These are phyloP conservation scores for Dinomys branickii DNA, from an alignment of 2,113 vertebrate genomes.

Conservation along the genomic window DNA sequence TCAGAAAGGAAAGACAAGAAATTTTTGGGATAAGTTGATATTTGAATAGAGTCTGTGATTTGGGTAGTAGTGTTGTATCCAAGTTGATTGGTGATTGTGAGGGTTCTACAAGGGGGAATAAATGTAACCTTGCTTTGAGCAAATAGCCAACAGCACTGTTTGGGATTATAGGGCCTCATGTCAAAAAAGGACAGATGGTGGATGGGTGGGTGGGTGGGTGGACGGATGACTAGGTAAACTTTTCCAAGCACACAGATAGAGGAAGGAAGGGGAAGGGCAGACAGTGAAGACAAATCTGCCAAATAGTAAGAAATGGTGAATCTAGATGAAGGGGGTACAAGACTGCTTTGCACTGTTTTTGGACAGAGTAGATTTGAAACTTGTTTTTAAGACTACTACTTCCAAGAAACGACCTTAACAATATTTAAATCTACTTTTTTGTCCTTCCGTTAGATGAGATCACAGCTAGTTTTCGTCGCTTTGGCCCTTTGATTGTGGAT, in stretches of 20 bases:
- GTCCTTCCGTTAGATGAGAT: slow-evolving; percentile 93
- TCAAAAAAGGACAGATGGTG: background rate
- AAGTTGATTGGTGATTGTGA: background rate
- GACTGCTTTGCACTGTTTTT: background rate
- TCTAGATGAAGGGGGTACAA: background rate
- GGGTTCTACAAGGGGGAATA: background rate
- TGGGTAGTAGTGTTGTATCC: background rate
- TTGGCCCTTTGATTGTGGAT: slow-evolving; percentile 98
- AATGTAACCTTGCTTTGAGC: background rate
- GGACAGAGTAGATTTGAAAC: background rate
- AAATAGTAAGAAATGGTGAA: background rate
- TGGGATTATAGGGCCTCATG: background rate
- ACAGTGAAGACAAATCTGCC: background rate
- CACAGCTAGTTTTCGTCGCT: slow-evolving; percentile 98
- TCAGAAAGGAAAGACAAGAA: background rate
- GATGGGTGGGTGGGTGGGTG: background rate
- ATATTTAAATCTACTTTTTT: slow-evolving; percentile 16
- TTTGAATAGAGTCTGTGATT: background rate
- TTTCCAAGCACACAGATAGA: background rate
- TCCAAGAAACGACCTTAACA: background rate
- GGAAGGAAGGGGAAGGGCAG: background rate
- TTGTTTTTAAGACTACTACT: background rate
- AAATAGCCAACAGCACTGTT: background rate
- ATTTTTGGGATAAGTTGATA: background rate
- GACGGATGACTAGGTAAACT: background rate